Evolutionary conservation across 2,888 invertebrate species (phyloP).

Genomic region (Ormia ochracea): DNA sequence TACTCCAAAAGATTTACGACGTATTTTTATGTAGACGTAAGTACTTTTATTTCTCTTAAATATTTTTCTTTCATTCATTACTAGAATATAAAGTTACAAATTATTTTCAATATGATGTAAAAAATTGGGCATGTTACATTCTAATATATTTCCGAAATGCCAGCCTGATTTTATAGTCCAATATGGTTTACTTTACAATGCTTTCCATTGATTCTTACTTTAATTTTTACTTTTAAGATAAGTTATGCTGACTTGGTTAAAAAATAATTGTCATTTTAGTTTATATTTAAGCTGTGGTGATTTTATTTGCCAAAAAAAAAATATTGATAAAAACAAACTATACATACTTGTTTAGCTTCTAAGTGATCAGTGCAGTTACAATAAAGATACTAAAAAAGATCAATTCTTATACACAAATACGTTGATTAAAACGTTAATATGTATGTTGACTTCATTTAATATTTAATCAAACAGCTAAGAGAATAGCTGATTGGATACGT

Average conservation of each 20-base stretch:
- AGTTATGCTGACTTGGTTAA: not conserved
- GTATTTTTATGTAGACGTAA: conserved; percentile 86
- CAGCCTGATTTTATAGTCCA: too few species aligned
- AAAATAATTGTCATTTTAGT: not conserved
- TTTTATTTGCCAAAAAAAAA: conserved; percentile 39
- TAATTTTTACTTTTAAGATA: conserved; percentile 28
- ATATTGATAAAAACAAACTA: conserved; percentile 1
- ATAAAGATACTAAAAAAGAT: conserved; percentile 56
- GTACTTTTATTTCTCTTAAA: not conserved
- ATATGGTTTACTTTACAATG: too few species aligned
- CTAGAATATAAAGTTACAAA: not conserved
- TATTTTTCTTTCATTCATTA: not conserved
- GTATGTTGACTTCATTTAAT: too few species aligned
- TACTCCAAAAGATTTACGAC: conserved; percentile 88
- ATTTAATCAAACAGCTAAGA: too few species aligned
- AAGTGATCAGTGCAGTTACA: conserved; percentile 62
- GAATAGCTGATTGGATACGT: too few species aligned
- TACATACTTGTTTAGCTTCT: conserved; percentile 46
- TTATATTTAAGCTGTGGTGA: not conserved
- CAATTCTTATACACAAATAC: conserved; percentile 10
- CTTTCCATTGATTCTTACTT: too few species aligned
- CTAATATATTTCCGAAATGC: too few species aligned
- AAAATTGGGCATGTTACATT: too few species aligned
- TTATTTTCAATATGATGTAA: too few species aligned
- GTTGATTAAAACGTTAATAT: too few species aligned